These are phyloP conservation scores for Podarcis muralis DNA, from an alignment of 2,113 vertebrate species.

Conservation along the genomic window DNA sequence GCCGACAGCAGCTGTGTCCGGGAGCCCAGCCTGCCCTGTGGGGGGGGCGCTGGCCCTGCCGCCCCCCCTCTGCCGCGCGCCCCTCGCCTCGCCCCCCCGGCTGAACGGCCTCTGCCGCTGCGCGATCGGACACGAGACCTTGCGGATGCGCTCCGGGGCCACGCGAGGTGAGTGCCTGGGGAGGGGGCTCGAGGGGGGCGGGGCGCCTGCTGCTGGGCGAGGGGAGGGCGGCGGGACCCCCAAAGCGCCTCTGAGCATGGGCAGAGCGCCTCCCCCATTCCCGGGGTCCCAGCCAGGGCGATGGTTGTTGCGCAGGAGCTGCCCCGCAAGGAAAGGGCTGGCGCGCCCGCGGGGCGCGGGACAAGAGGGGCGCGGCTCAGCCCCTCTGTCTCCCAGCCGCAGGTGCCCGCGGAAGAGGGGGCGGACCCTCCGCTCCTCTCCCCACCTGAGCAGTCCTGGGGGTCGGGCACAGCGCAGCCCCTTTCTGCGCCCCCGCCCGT, in stretches of 20 bases:
- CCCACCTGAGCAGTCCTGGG: neutral
- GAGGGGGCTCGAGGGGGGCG: neutral
- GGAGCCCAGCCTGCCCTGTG: conserved; percentile 30
- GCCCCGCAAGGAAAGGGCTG: neutral
- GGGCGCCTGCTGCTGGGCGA: neutral
- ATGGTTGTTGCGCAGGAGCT: neutral
- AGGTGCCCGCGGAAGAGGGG: neutral
- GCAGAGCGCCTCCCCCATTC: neutral
- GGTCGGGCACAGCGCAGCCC: neutral
- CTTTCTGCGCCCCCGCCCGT: neutral
- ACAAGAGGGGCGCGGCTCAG: too few relatives aligned
- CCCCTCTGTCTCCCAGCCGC: too few relatives aligned
- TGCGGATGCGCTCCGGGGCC: neutral
- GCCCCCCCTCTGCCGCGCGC: conserved; percentile 7
- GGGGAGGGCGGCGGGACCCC: too few relatives aligned
- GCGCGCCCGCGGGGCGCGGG: too few relatives aligned
- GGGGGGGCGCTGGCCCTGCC: conserved; percentile 30
- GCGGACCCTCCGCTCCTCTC: neutral
- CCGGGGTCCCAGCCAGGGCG: neutral
- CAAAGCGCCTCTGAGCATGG: neutral
- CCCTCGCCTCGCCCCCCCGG: conserved; percentile 13
- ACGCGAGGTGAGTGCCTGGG: neutral
- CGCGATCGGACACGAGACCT: neutral
- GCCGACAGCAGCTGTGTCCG: conserved; percentile 24
- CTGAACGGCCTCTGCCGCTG: neutral